Conservation (phyloP, 2,113 vertebrate genomes). For the Vireo altiloquus region DNA sequence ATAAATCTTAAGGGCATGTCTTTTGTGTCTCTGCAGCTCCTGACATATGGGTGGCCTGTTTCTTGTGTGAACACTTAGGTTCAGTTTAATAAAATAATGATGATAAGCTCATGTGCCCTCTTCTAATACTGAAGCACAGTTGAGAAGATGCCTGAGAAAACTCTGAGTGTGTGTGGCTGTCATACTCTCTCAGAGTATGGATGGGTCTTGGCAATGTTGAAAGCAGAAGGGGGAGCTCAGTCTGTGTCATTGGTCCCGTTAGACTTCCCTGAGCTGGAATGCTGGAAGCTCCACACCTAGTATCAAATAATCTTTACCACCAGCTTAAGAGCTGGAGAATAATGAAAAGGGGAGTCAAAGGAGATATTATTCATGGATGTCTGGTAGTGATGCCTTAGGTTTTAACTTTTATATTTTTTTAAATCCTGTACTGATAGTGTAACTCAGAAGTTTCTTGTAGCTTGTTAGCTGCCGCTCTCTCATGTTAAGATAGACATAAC, state of each 20-base stretch:
- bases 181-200: not conserved
- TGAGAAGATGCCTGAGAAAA: not conserved
- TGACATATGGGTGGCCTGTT: not conserved
- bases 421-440: too few species aligned
- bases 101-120: not conserved
- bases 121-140: not conserved
- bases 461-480: too few species aligned
- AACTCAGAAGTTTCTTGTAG: too few species aligned
- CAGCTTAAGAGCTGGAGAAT: not conserved
- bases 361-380: not conserved
- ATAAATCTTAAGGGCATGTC: not conserved
- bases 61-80: not conserved
- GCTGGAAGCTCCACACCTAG: not conserved
- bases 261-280: not conserved
- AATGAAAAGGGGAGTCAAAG: not conserved
- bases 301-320: not conserved
- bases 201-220: not conserved
- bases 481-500: too few species aligned
- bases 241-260: accelerated
- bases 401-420: too few species aligned
- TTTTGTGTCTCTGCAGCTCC: not conserved
- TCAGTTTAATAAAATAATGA: not conserved
- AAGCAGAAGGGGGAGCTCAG: not conserved
- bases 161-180: not conserved
- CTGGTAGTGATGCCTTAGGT: too few species aligned